phyloP scores from a whole-genome alignment of 2,888 invertebrate genomes.

The Andrena hattorfiana region DNA sequence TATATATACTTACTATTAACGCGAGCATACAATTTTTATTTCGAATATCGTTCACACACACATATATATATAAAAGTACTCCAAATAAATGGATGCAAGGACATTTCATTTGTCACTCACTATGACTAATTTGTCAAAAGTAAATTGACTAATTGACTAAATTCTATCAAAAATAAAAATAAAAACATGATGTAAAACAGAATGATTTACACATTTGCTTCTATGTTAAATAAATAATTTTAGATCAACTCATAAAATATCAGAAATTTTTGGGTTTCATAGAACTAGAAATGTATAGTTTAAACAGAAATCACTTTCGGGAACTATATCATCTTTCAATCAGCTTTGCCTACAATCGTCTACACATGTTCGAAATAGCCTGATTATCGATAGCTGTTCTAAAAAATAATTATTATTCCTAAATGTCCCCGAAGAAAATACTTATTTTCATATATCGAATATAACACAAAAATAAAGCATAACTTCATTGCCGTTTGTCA shows the following conservation, averaged over 20 bases:
- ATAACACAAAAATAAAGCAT: background rate
- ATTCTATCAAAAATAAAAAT: background rate
- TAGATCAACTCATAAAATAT: background rate
- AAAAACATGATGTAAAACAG: background rate
- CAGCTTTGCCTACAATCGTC: background rate
- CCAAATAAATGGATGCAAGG: background rate
- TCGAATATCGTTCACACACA: too few relatives aligned
- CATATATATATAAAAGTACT: background rate
- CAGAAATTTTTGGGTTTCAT: background rate
- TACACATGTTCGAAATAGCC: background rate
- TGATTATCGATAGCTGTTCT: background rate
- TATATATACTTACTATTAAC: too few relatives aligned
- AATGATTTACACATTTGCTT: background rate
- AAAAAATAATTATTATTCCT: background rate
- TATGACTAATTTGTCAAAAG: too few relatives aligned
- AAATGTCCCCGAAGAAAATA: background rate
- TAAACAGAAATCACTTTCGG: background rate
- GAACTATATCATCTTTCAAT: too few relatives aligned
- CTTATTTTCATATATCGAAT: background rate
- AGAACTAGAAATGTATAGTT: background rate
- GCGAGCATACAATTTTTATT: too few relatives aligned
- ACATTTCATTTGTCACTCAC: background rate
- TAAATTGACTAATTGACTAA: too few relatives aligned
- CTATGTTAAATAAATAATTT: background rate
- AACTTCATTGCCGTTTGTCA: background rate